Evolutionary conservation across 2,113 vertebrate species (phyloP), one percentile per base, ranked within the genome.

Genomic region (Alectura lathami): DNA sequence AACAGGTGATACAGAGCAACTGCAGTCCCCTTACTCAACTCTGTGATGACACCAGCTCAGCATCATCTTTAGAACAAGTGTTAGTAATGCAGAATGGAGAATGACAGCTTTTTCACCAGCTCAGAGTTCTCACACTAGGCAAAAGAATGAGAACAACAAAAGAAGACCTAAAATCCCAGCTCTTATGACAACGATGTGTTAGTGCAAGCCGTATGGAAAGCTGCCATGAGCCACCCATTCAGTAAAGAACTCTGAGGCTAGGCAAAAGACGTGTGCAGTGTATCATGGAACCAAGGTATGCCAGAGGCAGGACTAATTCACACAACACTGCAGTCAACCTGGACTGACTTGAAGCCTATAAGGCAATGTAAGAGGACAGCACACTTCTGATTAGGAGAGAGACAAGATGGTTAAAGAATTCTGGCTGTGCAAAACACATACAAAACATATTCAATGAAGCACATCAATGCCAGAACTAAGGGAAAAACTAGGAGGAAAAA

Each of bases 401-500:
- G 5, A 51, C 3, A 8, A 50, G 11, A n/a, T 12, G 7, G 29
- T 42, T 69, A 86, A 74, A 79, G 3, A 5, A 62, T 6, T 6
- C 26, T 42, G 73, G 6, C 10, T 62, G 3, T 24, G 20, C 1
- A 2, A 78, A 86, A 74, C 16, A 5, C 9, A 45, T 29, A 57
- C 1, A 66, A 48, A 91, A 20, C 6, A 62, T 81, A 54, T 78
- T 29, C 22, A 26, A 42, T 68, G 36, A 83, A 38, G 27, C 17
- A 40, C 3, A 30, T 17, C 7, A 34, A 30, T 48, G 24, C 23
- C 27, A 23, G 16, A n/a, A 17, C 1, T 5, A 23, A 53, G 13
- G 11, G 17, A 72, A 57, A 0, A 11, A 15, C 3, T 16, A 11
- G 7, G 4, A 1, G 6, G 6, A 3, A 5, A 8, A 20, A 30